A percentile compares a stretch with the other conserved stretches of the same genome.
Conservation (phyloP, 1,140 invertebrate species). For the Rhizoglyphus robini region DNA sequence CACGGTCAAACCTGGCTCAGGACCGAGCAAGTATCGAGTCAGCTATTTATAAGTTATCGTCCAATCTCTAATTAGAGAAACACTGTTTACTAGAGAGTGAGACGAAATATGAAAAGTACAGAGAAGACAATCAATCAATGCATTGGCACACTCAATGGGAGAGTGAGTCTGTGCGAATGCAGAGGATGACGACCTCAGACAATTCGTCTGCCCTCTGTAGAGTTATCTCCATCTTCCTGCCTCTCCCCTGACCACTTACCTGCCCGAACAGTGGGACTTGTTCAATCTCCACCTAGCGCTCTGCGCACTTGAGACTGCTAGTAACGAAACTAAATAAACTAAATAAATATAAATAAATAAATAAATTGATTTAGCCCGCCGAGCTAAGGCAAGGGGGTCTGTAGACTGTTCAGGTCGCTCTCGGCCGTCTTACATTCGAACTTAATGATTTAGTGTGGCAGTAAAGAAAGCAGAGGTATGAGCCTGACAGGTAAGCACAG, state of each 20-base stretch:
- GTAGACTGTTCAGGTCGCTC: too few relatives aligned
- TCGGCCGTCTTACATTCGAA: not conserved
- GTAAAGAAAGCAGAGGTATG: not conserved
- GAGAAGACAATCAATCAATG: conserved; percentile 9
- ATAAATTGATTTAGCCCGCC: not conserved
- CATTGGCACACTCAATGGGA: not conserved
- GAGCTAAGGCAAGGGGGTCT: not conserved
- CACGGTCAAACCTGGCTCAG: too few relatives aligned
- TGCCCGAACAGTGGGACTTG: not conserved
- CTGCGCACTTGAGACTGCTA: not conserved
- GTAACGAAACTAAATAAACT: not conserved
- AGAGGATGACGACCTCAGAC: conserved; percentile 18
- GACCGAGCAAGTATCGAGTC: too few relatives aligned
- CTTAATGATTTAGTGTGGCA: conserved; percentile 9
- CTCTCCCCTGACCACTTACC: conserved; percentile 2
- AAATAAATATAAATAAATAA: not conserved
- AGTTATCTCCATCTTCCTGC: conserved; percentile 1
- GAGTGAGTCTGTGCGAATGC: not conserved
- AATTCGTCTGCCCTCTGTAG: not conserved
- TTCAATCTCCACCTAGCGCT: not conserved
- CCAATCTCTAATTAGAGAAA: not conserved
- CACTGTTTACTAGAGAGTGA: not conserved
- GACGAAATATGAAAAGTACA: conserved; percentile 6
- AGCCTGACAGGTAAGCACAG: conserved; percentile 9
- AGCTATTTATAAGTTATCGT: too few relatives aligned